A percentile compares a stretch with the other conserved stretches of the same genome.
Evolutionary conservation across 2,888 invertebrate genomes (phyloP).

Genomic region (Leptinotarsa haldemani): DNA sequence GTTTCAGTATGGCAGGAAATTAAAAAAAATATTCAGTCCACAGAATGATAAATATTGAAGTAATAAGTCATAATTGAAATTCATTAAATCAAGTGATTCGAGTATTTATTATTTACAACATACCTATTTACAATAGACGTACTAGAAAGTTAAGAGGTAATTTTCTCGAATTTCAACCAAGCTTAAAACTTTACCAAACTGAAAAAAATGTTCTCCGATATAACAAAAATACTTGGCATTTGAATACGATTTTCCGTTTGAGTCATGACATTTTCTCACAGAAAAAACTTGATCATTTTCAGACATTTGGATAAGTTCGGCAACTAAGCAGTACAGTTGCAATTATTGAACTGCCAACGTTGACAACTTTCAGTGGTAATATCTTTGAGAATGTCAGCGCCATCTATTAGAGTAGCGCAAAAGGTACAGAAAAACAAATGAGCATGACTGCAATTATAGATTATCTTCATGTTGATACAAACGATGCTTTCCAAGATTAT

Average conservation of each 20-base stretch:
- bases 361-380: not conserved
- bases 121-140: not conserved
- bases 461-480: no score
- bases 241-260: no score
- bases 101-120: slow-evolving; percentile 3
- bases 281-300: not conserved
- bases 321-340: not conserved
- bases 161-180: not conserved
- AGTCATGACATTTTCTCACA: no score
- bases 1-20: not conserved
- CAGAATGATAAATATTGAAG: no score
- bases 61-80: not conserved
- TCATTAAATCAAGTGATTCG: not conserved
- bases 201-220: not conserved
- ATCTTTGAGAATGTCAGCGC: not conserved
- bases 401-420: not conserved
- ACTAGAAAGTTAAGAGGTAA: not conserved
- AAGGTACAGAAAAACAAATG: no score
- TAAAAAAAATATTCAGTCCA: not conserved
- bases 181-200: not conserved
- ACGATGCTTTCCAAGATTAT: no score
- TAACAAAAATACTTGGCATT: no score
- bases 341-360: slow-evolving; percentile 3
- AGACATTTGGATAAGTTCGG: not conserved
- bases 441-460: no score